phyloP scores from a whole-genome alignment of 1,140 invertebrate genomes.

The Drosophila guanche region DNA sequence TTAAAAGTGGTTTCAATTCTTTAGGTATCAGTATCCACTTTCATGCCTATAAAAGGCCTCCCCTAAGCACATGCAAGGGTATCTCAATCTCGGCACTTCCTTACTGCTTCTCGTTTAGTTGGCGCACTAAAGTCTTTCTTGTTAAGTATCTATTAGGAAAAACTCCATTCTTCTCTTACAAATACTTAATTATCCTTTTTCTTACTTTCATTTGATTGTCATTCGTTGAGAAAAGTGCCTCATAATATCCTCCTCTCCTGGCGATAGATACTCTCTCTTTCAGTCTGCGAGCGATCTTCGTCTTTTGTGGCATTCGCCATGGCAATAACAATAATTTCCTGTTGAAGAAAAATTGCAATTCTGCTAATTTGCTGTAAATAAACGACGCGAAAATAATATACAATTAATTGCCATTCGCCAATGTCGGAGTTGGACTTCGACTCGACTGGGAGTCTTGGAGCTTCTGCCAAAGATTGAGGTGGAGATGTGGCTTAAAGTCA shows the following conservation, averaged over 20 bases:
- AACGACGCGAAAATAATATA: constrained; percentile 80
- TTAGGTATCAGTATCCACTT: neutral
- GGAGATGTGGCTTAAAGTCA: constrained; percentile 42
- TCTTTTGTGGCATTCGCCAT: constrained; percentile 31
- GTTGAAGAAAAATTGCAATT: constrained; percentile 77
- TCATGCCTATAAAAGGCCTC: no score
- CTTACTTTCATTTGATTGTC: constrained; percentile 38
- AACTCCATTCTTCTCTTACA: no score
- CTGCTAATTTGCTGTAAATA: constrained; percentile 78
- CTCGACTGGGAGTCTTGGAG: constrained; percentile 14
- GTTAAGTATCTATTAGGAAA: no score
- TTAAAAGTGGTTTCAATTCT: neutral
- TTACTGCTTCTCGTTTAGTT: no score
- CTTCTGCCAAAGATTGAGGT: constrained; percentile 33
- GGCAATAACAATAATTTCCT: constrained; percentile 77
- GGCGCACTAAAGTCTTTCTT: no score
- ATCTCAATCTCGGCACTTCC: no score
- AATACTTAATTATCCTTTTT: neutral
- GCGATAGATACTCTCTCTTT: constrained; percentile 37
- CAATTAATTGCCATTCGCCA: constrained; percentile 69
- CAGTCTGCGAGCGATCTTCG: constrained; percentile 16
- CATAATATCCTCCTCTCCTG: constrained; percentile 6
- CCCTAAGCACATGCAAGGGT: no score
- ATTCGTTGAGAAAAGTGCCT: constrained; percentile 17
- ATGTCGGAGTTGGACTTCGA: constrained; percentile 15